These are phyloP conservation scores for Etheostoma cragini DNA, from an alignment of 2,113 vertebrate genomes.

Conservation along the genomic window DNA sequence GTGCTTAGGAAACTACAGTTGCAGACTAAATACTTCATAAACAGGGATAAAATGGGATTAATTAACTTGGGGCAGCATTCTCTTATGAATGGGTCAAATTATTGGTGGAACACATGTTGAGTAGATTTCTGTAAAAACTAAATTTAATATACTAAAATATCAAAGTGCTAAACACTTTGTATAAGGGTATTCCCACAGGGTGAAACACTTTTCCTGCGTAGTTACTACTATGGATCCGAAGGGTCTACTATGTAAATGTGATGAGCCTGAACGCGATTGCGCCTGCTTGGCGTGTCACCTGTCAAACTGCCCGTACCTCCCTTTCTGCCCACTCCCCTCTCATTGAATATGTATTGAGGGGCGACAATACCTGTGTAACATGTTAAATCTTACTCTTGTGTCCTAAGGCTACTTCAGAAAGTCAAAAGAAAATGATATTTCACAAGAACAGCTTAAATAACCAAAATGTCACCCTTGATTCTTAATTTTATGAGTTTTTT, in stretches of 20 bases:
- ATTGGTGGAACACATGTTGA: slow-evolving; percentile 19
- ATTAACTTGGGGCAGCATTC: too few species aligned
- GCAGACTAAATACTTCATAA: neutral
- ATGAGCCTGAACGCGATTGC: too few species aligned
- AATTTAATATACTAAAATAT: slow-evolving; percentile 14
- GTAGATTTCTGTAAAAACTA: slow-evolving; percentile 11
- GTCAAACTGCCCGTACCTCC: too few species aligned
- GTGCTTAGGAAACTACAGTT: neutral
- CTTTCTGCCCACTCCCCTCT: too few species aligned
- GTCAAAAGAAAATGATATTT: slow-evolving; percentile 22
- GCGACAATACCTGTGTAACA: neutral
- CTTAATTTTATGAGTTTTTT: slow-evolving; percentile 11
- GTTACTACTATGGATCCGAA: too few species aligned
- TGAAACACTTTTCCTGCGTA: too few species aligned
- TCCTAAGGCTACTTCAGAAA: slow-evolving; percentile 27
- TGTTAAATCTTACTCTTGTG: slow-evolving; percentile 17
- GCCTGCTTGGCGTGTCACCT: too few species aligned
- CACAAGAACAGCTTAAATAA: slow-evolving; percentile 1
- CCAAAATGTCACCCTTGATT: neutral
- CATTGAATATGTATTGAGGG: too few species aligned
- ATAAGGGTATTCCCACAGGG: too few species aligned
- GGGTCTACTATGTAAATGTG: too few species aligned
- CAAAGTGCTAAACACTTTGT: neutral
- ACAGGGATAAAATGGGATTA: too few species aligned
- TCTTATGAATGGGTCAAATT: neutral